phyloP scores from a whole-genome alignment of 2,888 invertebrate species.

The Dorcus hopei region DNA sequence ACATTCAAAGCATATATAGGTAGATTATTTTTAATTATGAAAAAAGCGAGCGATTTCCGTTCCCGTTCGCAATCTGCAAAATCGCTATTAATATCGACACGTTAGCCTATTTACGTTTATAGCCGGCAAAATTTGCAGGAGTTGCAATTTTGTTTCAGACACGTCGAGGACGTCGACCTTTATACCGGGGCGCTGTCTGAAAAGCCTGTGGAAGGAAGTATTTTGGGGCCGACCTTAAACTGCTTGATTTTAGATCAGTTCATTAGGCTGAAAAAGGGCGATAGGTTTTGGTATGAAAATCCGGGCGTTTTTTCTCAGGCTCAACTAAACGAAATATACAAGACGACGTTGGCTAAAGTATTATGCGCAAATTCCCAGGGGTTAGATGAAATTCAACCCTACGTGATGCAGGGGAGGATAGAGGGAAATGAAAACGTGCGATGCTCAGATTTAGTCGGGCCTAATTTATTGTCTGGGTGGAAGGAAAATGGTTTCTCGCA shows the following conservation, averaged over 20 bases:
- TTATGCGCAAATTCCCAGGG: slow-evolving; percentile 76
- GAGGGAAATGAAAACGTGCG: slow-evolving; percentile 57
- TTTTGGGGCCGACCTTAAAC: slow-evolving; percentile 81
- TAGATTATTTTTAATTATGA: slow-evolving; percentile 38
- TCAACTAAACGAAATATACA: slow-evolving; percentile 78
- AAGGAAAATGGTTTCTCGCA: slow-evolving; percentile 35
- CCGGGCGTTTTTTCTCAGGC: slow-evolving; percentile 67
- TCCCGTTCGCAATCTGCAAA: too few relatives aligned
- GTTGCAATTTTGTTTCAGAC: slow-evolving; percentile 41
- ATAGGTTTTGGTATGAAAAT: slow-evolving; percentile 88
- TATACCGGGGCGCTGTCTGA: slow-evolving; percentile 88
- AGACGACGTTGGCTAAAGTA: slow-evolving; percentile 67
- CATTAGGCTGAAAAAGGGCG: slow-evolving; percentile 72
- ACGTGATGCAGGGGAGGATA: slow-evolving; percentile 66
- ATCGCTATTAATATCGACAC: neutral
- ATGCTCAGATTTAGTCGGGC: slow-evolving; percentile 61
- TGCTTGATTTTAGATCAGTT: slow-evolving; percentile 87
- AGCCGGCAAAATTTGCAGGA: too few relatives aligned
- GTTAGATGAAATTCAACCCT: slow-evolving; percentile 60
- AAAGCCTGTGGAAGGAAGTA: slow-evolving; percentile 63
- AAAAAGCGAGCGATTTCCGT: neutral
- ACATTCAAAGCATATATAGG: slow-evolving; percentile 65
- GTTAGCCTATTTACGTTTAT: neutral
- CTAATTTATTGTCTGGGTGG: slow-evolving; percentile 58
- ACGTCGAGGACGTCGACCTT: slow-evolving; percentile 81